Base-by-base conservation (phyloP, 2,113 vertebrate genomes). In the Zootoca vivipara region DNA sequence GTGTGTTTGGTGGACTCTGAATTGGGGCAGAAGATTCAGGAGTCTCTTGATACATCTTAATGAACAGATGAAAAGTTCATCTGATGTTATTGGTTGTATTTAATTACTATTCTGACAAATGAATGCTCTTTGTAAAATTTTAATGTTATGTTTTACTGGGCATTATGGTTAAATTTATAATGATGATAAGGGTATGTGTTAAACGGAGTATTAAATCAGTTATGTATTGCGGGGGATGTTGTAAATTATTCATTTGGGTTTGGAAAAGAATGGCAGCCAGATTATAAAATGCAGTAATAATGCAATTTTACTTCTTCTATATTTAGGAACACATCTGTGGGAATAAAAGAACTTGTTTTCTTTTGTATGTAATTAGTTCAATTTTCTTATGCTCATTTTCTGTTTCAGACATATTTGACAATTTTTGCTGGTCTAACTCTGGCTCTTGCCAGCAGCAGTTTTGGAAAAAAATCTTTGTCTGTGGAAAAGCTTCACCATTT, bases 361-460 rank as follows among this genome's bases (percentile, higher is more conserved):
- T 90, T 74, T 77, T 0, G 40, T 69, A 70, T 72, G 86, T 52
- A n/a, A 24, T 46, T 67, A 86, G 92, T 87, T 87, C 64, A 33
- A 22, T 42, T 65, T 87, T 92, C 87, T 85, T 1, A 90, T 85
- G 52, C 78, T 26, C 24, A 15, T 33, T 85, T 83, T 88, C 30
- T 20, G 40, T 92, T 93, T 87, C 92, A 86, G 80, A 89, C 86
- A 90, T 91, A 33, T 87, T 88, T 78, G 52, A 64, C 35, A 78
- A 62, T 62, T 62, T 62, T 62, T 62, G 58, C 18, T 62, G 13
- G 58, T 62, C 18, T 62, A 62, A 62, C 58, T 18, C 18, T 62
- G 58, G 58, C 58, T 62, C 18, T 92, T 52, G 1, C 84, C 80
- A 85, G n/a, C 85, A 85, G 88, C 79, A 74, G 89, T 87, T 93